Evolutionary conservation across 2,797 vertebrate species (phyloP).

Genomic region (Cottoperca gobio): DNA sequence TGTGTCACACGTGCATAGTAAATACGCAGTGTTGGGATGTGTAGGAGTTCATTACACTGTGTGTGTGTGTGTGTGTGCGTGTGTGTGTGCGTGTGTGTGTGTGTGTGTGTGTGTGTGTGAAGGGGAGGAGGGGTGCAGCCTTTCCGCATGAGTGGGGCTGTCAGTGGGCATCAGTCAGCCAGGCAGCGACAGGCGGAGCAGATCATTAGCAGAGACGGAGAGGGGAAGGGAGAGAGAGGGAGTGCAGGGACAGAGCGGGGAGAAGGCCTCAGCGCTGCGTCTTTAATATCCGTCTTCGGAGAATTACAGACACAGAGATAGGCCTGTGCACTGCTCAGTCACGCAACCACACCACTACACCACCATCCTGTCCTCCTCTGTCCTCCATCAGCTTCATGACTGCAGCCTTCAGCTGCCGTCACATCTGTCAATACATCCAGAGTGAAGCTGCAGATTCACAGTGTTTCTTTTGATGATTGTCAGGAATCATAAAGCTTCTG

Average conservation of each 20-base stretch:
- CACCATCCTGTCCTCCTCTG: constrained; percentile 21
- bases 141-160: constrained; percentile 81
- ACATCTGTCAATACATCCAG: constrained; percentile 16
- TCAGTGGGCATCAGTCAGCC: constrained; percentile 78
- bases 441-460: constrained; percentile 9
- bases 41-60: constrained; percentile 59
- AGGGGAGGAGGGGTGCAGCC: constrained; percentile 58
- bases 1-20: constrained; percentile 70
- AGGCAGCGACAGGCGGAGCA: constrained; percentile 74
- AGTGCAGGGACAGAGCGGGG: constrained; percentile 55
- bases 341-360: constrained; percentile 55
- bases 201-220: constrained; percentile 76
- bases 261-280: constrained; percentile 39
- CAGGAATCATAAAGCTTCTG: not conserved
- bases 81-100: constrained; percentile 32
- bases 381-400: constrained; percentile 32
- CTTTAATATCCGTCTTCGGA: constrained; percentile 69
- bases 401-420: constrained; percentile 21
- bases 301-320: constrained; percentile 57
- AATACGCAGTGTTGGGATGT: constrained; percentile 51
- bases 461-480: not conserved
- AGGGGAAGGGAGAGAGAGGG: constrained; percentile 45
- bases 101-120: constrained; percentile 18
- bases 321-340: constrained; percentile 60
- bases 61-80: constrained; percentile 38